phyloP scores from a whole-genome alignment of 2,113 vertebrate genomes.

The Anoplopoma fimbria region DNA sequence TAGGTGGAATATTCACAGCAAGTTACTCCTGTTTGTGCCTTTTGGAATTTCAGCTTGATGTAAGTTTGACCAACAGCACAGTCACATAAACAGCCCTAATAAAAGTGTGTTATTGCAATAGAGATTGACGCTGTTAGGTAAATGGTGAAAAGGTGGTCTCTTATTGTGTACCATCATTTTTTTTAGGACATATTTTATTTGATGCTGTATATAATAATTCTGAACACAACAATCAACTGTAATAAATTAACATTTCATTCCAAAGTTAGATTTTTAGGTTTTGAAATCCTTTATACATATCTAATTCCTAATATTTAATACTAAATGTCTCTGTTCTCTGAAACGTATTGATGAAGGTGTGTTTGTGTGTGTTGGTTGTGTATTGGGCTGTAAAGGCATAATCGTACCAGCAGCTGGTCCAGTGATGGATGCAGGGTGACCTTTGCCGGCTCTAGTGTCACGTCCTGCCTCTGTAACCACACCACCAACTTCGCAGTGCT shows the following conservation, averaged over 20 bases:
- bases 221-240: not conserved
- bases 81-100: not conserved
- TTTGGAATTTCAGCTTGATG: slow-evolving; percentile 84
- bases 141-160: not conserved
- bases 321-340: not conserved
- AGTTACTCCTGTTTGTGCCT: slow-evolving; percentile 78
- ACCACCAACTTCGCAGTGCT: slow-evolving; percentile 87
- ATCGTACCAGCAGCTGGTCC: slow-evolving; percentile 79
- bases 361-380: slow-evolving; percentile 34
- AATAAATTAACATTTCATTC: not conserved
- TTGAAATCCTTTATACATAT: not conserved
- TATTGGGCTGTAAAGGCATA: slow-evolving; percentile 57
- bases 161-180: not conserved
- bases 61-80: slow-evolving; percentile 70
- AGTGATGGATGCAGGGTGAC: slow-evolving; percentile 81
- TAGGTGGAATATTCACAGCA: slow-evolving; percentile 74
- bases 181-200: not conserved
- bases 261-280: not conserved
- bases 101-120: not conserved
- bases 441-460: slow-evolving; percentile 60
- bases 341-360: not conserved
- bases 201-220: not conserved
- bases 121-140: not conserved
- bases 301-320: not conserved
- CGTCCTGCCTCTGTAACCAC: slow-evolving; percentile 85